Base-by-base conservation (phyloP, 1,140 invertebrate genomes). In the Harlomillsia oculata region DNA sequence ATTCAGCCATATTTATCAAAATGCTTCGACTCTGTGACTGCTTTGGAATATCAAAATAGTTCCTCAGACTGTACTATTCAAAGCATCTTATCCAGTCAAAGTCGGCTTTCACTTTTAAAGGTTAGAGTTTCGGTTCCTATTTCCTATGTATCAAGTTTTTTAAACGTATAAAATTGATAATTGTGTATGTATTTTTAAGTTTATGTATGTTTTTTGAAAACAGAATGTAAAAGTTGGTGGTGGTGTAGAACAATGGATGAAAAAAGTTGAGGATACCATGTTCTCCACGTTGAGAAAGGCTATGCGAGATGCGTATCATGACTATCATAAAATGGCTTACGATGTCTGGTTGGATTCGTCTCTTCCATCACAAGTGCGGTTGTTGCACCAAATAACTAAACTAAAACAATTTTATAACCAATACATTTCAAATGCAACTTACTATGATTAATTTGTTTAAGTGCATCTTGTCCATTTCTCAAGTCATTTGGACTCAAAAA, bases 1-100 rank as follows among this genome's bases (percentile, higher is more conserved):
- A 87, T 94, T 1, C 89, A 93, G 67, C 85, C 85, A 9, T 85
- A 92, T 74, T 72, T 94, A 18, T 77, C 85, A 43, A 93, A 92
- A 71, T 92, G 88, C 67, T 94, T 94, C 69, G 88, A 92, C 70
- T 87, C 82, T 1, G 85, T 89, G 34, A 76, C 80, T 14, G 81
- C 82, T 50, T 71, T 91, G 18, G n/a, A n/a, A n/a, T n/a, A n/a
- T n/a, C n/a, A n/a, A n/a, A n/a, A n/a, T n/a, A n/a, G n/a, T n/a
- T n/a, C n/a, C n/a, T n/a, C n/a, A n/a, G n/a, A n/a, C n/a, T n/a
- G n/a, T n/a, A n/a, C n/a, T n/a, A n/a, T n/a, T n/a, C n/a, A n/a
- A n/a, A n/a, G n/a, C n/a, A n/a, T n/a, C n/a, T n/a, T n/a, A n/a
- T n/a, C n/a, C n/a, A n/a, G n/a, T n/a, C n/a, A n/a, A n/a, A n/a